Base-by-base conservation (phyloP, 1,140 invertebrate genomes). In the Drosophila truncata region DNA sequence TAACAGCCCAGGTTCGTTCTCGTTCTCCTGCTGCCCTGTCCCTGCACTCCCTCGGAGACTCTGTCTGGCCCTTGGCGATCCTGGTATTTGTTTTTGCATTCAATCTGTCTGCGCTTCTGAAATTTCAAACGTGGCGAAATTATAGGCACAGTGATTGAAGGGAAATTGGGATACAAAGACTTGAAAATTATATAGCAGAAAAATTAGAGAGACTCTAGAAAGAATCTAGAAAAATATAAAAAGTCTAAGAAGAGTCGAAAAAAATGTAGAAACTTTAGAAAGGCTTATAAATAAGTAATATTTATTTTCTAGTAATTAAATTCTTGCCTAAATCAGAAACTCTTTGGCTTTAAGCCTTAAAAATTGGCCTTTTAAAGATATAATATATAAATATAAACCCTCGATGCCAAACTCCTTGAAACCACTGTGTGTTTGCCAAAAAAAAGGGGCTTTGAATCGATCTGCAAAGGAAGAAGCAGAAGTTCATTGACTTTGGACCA, bases 401-500 rank as follows among this genome's bases (percentile, higher is more conserved):
- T 5, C 18, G 0, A 16, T 18, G n/a, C 1, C 0, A 39, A 55
- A 31, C n/a, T 49, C 58, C 72, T 75, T 64, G 33, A 46, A 27
- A n/a, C 33, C 42, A 67, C 54, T 65, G 63, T 44, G 59, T 37
- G 59, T 37, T 7, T 65, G 29, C 41, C 31, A 47, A 42, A 29
- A 16, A 66, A 65, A 57, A 74, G 5, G 27, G n/a, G 5, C 33
- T 35, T 66, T 35, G 44, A 58, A 37, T 54, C 11, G 63, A 46
- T 64, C 71, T 75, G 20, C 29, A 65, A 2, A 35, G 27, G 41
- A 77, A 78, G 63, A 47, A 52, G 60, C 57, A 63, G 75, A 67
- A 87, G 83, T 86, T 86, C 83, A 87, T 87, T 86, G 83, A 86
- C 83, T 86, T 82, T 63, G 67, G 65, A 79, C 79, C 83, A 87